Conservation (phyloP, 1,140 invertebrate genomes). For the Bombus affinis region DNA sequence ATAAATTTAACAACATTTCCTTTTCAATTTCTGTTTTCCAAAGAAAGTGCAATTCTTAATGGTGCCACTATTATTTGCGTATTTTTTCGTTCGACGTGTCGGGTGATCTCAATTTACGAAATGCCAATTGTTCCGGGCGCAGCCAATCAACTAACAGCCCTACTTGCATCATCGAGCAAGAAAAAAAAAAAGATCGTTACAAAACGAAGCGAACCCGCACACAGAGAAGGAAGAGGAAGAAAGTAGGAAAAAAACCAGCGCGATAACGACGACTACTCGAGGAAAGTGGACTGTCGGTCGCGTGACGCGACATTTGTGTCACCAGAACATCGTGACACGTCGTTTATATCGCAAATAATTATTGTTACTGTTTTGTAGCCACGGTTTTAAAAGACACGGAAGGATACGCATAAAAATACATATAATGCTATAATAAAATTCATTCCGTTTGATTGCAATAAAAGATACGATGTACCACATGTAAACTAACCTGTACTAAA, state of each 20-base stretch:
- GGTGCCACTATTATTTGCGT: neutral
- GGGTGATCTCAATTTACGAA: neutral
- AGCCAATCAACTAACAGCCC: conserved; percentile 22
- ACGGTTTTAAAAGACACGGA: neutral
- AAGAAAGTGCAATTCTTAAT: neutral
- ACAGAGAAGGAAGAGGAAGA: neutral
- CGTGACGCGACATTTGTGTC: conserved; percentile 52
- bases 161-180: neutral
- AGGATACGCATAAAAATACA: neutral
- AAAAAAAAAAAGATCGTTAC: neutral
- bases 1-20: neutral
- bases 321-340: conserved; percentile 30
- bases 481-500: too few species aligned
- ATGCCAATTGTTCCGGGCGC: neutral
- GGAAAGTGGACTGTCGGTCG: conserved; percentile 40
- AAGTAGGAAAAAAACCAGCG: neutral
- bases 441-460: neutral
- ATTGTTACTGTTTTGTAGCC: neutral
- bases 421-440: neutral
- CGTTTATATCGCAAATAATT: conserved; percentile 39
- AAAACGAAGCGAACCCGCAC: neutral
- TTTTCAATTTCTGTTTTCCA: neutral
- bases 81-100: too few species aligned
- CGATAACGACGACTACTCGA: conserved; percentile 25
- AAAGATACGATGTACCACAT: too few species aligned